These are phyloP conservation scores for Phlogophora meticulosa DNA, from an alignment of 2,888 invertebrate species.

Conservation along the genomic window DNA sequence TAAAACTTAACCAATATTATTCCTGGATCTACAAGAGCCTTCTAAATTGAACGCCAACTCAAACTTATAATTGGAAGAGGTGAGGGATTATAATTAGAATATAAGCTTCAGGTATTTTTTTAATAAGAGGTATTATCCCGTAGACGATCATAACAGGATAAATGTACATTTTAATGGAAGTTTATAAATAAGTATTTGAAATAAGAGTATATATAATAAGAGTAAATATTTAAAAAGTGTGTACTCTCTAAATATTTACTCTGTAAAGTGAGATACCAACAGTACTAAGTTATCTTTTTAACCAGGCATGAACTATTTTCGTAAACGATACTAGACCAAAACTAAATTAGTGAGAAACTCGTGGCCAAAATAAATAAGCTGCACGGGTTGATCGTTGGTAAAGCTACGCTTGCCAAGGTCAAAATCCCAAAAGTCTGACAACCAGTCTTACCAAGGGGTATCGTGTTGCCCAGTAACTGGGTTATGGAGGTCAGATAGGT, in stretches of 20 bases:
- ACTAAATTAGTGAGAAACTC: no score
- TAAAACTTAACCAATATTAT: constrained; percentile 31
- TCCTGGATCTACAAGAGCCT: background rate
- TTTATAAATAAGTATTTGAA: background rate
- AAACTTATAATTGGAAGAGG: constrained; percentile 38
- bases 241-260: no score
- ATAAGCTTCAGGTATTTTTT: background rate
- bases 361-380: no score
- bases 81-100: constrained; percentile 27
- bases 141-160: background rate
- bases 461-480: no score
- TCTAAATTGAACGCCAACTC: constrained; percentile 3
- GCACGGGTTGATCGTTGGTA: no score
- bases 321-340: background rate
- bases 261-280: background rate
- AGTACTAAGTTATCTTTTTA: background rate
- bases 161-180: background rate
- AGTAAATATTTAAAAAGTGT: no score
- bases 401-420: no score
- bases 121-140: background rate
- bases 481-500: no score
- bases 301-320: background rate
- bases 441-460: no score
- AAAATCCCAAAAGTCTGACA: no score
- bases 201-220: no score